Base-by-base conservation (phyloP, 2,797 vertebrate species). In the Distichodus sexfasciatus region DNA sequence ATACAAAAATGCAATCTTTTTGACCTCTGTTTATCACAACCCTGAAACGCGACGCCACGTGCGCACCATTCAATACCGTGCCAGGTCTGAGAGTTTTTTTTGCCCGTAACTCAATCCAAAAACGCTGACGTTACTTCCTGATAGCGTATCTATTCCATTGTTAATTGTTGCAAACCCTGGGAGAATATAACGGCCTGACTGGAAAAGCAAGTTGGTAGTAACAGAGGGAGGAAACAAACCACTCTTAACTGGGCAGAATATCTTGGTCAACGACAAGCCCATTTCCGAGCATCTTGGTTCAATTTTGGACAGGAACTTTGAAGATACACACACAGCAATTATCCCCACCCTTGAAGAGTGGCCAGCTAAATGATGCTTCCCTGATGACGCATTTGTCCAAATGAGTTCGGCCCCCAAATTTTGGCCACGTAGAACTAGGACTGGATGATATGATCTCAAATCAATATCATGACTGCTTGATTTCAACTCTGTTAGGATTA, bases 271-370 rank as follows among this genome's bases (percentile, higher is more conserved):
- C 44, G n/a, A 58, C 62, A 61, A 68, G 68, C 29, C 60, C 38
- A 55, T 69, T 73, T 38, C 63, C 9, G n/a, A 31, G 21, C 31
- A 50, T 60, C 60, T 55, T 57, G 66, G 40, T 71, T 24, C 53
- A 62, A 70, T 71, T 76, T 66, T 64, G 40, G 50, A 29, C 60
- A 60, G 65, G 74, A 67, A 70, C 48, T 19, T 26, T 57, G 61
- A 72, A 66, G 48, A 77, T 73, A 75, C 33, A 61, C 33, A 61
- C 74, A 70, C 36, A 48, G 71, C 65, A 76, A 75, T 81, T 76
- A 75, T 72, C 76, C 72, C 78, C 77, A 59, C 77, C 80, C 78
- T 79, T 65, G 76, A 87, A 83, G 81, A 85, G 75, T 46, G 35
- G n/a, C 33, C 51, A 33, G 38, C 44, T 19, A 57, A 47, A 51